A percentile compares a stretch with the other conserved stretches of the same genome.
These are phyloP conservation scores for Hypocryptadius cinnamomeus DNA, from an alignment of 2,113 vertebrate genomes.

Conservation along the genomic window DNA sequence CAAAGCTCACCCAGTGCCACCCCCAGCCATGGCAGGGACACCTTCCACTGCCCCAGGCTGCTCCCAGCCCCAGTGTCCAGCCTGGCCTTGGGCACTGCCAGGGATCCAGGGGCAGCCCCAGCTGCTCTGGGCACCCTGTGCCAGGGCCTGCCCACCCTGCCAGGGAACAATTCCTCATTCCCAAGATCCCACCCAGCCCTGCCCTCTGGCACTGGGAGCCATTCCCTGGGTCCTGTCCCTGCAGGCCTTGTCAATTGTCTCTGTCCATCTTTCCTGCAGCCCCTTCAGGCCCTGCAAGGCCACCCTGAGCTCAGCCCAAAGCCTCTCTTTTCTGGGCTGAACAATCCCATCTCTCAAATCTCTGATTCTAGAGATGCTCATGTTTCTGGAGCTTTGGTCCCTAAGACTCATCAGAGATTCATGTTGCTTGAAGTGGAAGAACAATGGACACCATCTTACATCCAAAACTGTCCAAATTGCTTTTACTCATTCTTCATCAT, in stretches of 20 bases:
- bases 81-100: background rate
- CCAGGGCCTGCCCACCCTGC: background rate
- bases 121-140: background rate
- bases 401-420: background rate
- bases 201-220: background rate
- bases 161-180: background rate
- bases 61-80: fast-evolving
- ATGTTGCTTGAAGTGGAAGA: background rate
- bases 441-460: background rate
- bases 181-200: background rate
- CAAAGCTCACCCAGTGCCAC: fast-evolving
- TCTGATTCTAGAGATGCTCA: background rate
- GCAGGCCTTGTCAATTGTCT: too few relatives aligned
- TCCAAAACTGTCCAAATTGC: background rate
- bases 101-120: background rate
- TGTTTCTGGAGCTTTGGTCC: background rate
- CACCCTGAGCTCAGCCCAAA: fast-evolving
- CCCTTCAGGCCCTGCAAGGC: fast-evolving
- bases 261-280: too few relatives aligned
- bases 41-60: fast-evolving
- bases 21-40: background rate
- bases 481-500: background rate
- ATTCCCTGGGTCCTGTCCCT: background rate
- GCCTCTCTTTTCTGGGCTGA: background rate
- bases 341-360: fast-evolving